phyloP scores from a whole-genome alignment of 1,140 invertebrate species.

The Bombus affinis region DNA sequence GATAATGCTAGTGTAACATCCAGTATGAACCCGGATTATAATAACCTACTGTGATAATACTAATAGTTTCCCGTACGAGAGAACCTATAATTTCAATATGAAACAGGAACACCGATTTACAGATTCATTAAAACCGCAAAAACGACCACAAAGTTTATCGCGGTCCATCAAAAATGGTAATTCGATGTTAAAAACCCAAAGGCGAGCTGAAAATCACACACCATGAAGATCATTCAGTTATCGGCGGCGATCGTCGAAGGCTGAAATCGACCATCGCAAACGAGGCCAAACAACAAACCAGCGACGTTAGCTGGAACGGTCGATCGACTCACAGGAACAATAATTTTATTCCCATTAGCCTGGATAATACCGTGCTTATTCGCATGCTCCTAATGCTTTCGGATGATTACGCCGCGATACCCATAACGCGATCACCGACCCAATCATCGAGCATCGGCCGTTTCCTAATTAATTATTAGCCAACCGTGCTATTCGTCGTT shows the following conservation, averaged over 20 bases:
- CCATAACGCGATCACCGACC: conserved; percentile 37
- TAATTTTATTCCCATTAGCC: conserved; percentile 73
- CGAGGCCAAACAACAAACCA: neutral
- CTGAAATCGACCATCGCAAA: too few relatives aligned
- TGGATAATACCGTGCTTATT: conserved; percentile 67
- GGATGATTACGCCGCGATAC: conserved; percentile 48
- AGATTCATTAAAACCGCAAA: neutral
- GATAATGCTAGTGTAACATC: neutral
- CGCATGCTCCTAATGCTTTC: conserved; percentile 60
- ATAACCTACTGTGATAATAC: neutral
- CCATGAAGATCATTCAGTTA: neutral
- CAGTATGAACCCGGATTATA: neutral
- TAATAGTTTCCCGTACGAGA: neutral
- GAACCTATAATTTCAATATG: neutral
- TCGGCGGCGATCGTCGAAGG: too few relatives aligned
- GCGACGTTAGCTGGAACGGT: neutral
- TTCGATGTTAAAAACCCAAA: neutral
- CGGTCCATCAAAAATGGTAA: neutral
- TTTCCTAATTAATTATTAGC: conserved; percentile 64
- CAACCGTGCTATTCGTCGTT: neutral
- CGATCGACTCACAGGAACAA: conserved; percentile 47
- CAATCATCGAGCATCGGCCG: conserved; percentile 44
- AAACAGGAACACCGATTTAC: neutral
- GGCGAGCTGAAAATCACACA: neutral
- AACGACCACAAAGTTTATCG: neutral